Conservation (phyloP, 2,888 invertebrate species). For the Arge pagana region DNA sequence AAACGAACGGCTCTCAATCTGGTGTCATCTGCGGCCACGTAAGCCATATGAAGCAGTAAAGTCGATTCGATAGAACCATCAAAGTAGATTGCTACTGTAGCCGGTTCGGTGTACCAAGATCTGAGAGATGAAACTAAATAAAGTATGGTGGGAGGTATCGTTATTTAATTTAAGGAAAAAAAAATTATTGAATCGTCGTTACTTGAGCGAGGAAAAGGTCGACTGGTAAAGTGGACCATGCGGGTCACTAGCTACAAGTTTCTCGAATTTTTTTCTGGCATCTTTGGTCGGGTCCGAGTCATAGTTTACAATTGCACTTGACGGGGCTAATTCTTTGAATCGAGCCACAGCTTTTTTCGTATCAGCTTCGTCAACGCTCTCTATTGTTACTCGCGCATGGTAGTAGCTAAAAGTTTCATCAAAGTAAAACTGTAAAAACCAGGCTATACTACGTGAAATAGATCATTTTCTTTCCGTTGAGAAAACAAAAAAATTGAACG, state of each 20-base stretch:
- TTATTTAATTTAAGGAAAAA: no score
- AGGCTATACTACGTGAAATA: no score
- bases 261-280: conserved; percentile 33
- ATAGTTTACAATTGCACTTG: conserved; percentile 40
- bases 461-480: no score
- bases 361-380: conserved; percentile 54
- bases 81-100: conserved; percentile 37
- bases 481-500: conserved; percentile 12
- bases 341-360: conserved; percentile 53
- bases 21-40: conserved; percentile 21
- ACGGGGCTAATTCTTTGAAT: conserved; percentile 51
- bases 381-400: conserved; percentile 61
- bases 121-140: conserved; percentile 1
- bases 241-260: conserved; percentile 4
- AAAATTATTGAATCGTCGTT: no score
- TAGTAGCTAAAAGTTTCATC: conserved; percentile 57
- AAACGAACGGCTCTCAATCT: conserved; percentile 28
- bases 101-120: conserved; percentile 21
- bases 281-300: conserved; percentile 33
- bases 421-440: no score
- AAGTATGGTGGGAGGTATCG: background rate
- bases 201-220: conserved; percentile 13
- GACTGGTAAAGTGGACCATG: conserved; percentile 11
- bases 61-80: conserved; percentile 41
- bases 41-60: conserved; percentile 40